Base-by-base conservation (phyloP, 2,797 vertebrate genomes). In the Coreius guichenoti region DNA sequence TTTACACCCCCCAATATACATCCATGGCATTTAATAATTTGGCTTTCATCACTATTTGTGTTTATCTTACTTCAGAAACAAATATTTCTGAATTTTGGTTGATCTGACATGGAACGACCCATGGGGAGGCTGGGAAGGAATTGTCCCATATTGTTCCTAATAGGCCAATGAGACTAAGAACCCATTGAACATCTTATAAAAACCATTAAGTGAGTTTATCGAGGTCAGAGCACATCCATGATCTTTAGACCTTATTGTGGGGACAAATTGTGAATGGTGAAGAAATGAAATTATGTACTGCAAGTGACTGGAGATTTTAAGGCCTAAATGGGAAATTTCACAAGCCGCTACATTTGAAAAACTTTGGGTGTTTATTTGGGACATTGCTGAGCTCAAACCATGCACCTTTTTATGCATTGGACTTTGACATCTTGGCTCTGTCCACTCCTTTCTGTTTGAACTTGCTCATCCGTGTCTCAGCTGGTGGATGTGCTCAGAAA, bases 401-500 rank as follows among this genome's bases (percentile, higher is more conserved):
- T 39, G 7, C 4, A 4, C 1, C 33, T 23, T 36, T 26, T 54
- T 13, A 0, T 51, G 21, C 23, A 0, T 5, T 4, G 31, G 72
- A 83, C 72, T 68, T 83, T 19, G 11, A 68, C 16, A 7, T 29
- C 3, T 47, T 17, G n/a, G 8, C 19, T 23, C 3, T 21, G 68
- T 56, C 33, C n/a, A 6, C 51, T 4, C 3, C 2, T 14, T 39
- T 68, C 33, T 77, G 47, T 78, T 77, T 56, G n/a, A 69, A 21
- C 31, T 17, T 31, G 29, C 67, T 49, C 1, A 13, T 36, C 13
- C 21, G 19, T 54, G 61, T 29, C 9, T 26, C 73, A 70, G 19
- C 75, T 49, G 65, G 67, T 79, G 65, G 21, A 79, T 36, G n/a
- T 79, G 75, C 13, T 61, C 36, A 29, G 58, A 75, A 83, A 36